These are phyloP conservation scores for Mesaphorura yosii DNA, from an alignment of 1,140 invertebrate genomes.

Conservation along the genomic window DNA sequence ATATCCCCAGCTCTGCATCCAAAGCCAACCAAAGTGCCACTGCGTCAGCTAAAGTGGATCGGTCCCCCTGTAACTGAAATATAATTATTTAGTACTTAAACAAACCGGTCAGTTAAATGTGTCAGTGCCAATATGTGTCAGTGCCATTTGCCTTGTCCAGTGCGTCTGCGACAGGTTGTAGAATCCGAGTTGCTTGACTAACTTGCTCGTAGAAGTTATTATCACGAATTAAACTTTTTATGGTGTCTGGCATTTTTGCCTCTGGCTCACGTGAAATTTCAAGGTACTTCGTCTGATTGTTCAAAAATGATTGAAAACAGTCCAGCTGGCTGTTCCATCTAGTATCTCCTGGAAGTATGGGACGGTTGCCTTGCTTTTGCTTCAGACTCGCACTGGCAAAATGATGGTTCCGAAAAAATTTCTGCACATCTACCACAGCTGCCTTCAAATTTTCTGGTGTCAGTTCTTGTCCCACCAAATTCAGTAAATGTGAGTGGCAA, in stretches of 20 bases:
- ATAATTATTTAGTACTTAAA: too few species aligned
- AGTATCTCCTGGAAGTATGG: background rate
- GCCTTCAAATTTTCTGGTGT: background rate
- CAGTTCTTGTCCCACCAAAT: slow-evolving; percentile 9
- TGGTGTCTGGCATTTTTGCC: background rate
- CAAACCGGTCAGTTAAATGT: background rate
- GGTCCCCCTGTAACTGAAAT: background rate
- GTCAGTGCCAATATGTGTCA: background rate
- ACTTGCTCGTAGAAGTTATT: background rate
- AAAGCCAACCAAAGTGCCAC: background rate
- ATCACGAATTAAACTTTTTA: background rate
- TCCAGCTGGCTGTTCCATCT: slow-evolving; percentile 17
- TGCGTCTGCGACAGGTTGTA: background rate
- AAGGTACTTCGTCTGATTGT: slow-evolving; percentile 16
- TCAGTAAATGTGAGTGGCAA: slow-evolving; percentile 10
- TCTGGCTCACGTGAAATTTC: slow-evolving; percentile 9
- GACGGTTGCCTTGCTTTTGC: background rate
- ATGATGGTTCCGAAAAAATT: slow-evolving; percentile 16
- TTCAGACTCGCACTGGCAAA: background rate
- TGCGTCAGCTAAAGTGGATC: background rate
- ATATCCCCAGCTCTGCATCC: background rate
- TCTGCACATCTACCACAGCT: slow-evolving; percentile 1
- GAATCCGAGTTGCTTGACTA: background rate
- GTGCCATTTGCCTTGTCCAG: background rate
- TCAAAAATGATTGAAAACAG: slow-evolving; percentile 1